A percentile compares a stretch with the other conserved stretches of the same genome.
Evolutionary conservation across 1,140 invertebrate genomes (phyloP).

Genomic region (Drosophila asahinai): DNA sequence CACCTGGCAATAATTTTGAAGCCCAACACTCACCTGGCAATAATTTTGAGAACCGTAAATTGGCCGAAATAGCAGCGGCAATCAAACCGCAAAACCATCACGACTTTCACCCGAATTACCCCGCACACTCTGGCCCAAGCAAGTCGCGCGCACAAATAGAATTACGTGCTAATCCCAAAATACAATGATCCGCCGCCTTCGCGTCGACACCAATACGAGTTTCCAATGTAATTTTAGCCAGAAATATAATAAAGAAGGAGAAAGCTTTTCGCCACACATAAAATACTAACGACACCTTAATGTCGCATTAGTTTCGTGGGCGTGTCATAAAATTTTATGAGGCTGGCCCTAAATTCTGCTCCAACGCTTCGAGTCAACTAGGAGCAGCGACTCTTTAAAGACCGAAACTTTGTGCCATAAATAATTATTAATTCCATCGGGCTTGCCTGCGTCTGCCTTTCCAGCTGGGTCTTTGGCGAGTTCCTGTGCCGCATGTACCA

Average conservation of each 20-base stretch:
- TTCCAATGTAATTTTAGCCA: conserved; percentile 43
- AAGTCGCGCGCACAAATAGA: conserved; percentile 33
- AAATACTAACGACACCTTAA: conserved; percentile 73
- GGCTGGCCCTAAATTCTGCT: conserved; percentile 20
- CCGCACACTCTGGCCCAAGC: not conserved
- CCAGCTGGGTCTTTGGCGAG: conserved; percentile 91
- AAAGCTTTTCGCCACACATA: conserved; percentile 48
- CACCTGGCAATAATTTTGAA: conserved; percentile 15
- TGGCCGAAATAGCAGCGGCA: conserved; percentile 20
- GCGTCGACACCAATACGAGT: not conserved
- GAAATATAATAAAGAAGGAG: conserved; percentile 51
- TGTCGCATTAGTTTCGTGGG: conserved; percentile 67
- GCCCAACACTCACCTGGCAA: conserved; percentile 5
- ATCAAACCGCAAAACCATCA: conserved; percentile 44
- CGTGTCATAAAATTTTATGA: conserved; percentile 64
- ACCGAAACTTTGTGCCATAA: conserved; percentile 20
- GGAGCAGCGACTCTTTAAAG: conserved; percentile 21
- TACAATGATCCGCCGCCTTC: conserved; percentile 50
- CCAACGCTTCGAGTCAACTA: conserved; percentile 10
- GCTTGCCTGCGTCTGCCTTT: conserved; percentile 60
- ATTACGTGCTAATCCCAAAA: conserved; percentile 65
- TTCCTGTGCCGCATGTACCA: conserved; percentile 94
- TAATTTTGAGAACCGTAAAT: conserved; percentile 16
- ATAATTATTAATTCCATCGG: conserved; percentile 37
- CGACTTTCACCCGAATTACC: conserved; percentile 31